Base-by-base conservation (phyloP, 2,113 vertebrate genomes). In the Dicerorhinus sumatrensis region DNA sequence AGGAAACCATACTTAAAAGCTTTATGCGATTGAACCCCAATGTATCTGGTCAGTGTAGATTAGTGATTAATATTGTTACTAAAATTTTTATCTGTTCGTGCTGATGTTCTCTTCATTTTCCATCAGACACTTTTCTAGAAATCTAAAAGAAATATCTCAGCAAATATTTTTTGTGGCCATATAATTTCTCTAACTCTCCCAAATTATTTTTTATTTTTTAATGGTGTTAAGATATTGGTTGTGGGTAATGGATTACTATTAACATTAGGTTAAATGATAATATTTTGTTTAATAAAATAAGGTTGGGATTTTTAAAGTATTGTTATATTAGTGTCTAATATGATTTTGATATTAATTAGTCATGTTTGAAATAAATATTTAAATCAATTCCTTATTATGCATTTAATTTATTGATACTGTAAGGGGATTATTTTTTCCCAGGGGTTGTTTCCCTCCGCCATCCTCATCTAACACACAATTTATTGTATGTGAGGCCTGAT, bases 351-450 rank as follows among this genome's bases (percentile, higher is more conserved):
- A 92, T 88, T 54, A 58, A 72, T 97, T 87, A 96, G 10, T 98
- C 90, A 72, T 73, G 65, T 97, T 97, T 97, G 29, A 98, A 97
- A 98, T 97, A 97, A 96, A 95, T 77, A 83, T 97, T 98, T 97
- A 97, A 96, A 31, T 23, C 58, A 80, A 48, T 84, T 91, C 36
- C 90, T 83, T 92, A 94, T 58, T 88, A 92, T 72, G 69, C 58
- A 79, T 98, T 98, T 97, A 89, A 94, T 98, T 98, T 96, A 97
- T 98, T 98, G 96, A 62, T 85, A 90, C 87, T 90, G n/a, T 42
- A 97, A 21, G 20, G 2, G 10, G 56, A 13, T 72, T 88, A 12
- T 39, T 97, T 98, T 97, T 94, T 62, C 67, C 70, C 94, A 98
- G 62, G 96, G 54, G 4, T 51, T 89, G n/a, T 87, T 46, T 90